A percentile compares a stretch with the other conserved stretches of the same genome.
Conservation (phyloP, 1,140 invertebrate species). For the Ips typographus region DNA sequence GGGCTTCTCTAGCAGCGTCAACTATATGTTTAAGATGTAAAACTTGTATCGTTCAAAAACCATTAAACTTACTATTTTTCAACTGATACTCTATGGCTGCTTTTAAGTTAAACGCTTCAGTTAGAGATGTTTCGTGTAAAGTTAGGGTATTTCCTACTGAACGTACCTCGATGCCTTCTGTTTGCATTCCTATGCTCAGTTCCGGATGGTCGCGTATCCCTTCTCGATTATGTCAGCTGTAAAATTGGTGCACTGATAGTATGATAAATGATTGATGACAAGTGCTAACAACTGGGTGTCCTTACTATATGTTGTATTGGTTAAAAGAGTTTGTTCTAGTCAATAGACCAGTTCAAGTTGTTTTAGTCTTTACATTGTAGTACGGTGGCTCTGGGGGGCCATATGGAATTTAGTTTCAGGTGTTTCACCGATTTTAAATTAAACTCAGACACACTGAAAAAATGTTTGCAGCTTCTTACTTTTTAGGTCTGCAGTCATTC, state of each 20-base stretch:
- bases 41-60: not conserved
- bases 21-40: slow-evolving; percentile 56
- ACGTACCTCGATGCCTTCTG: slow-evolving; percentile 95
- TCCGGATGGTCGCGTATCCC: slow-evolving; percentile 98
- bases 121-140: slow-evolving; percentile 93
- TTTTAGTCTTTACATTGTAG: too few species aligned
- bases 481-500: too few species aligned
- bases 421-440: not conserved
- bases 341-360: too few species aligned
- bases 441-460: too few species aligned
- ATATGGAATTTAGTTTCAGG: too few species aligned
- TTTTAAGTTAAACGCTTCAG: slow-evolving; percentile 98
- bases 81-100: slow-evolving; percentile 97
- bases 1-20: slow-evolving; percentile 87
- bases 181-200: slow-evolving; percentile 94
- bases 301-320: too few species aligned
- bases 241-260: slow-evolving; percentile 12
- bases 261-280: too few species aligned
- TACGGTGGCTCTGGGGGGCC: too few species aligned
- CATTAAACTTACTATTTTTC: slow-evolving; percentile 75
- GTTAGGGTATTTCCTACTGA: slow-evolving; percentile 97
- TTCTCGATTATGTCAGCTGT: slow-evolving; percentile 91
- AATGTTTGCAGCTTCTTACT: too few species aligned
- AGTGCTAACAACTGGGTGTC: too few species aligned
- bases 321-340: too few species aligned